Base-by-base conservation (phyloP, 1,140 invertebrate genomes). In the Drosophila sechellia region DNA sequence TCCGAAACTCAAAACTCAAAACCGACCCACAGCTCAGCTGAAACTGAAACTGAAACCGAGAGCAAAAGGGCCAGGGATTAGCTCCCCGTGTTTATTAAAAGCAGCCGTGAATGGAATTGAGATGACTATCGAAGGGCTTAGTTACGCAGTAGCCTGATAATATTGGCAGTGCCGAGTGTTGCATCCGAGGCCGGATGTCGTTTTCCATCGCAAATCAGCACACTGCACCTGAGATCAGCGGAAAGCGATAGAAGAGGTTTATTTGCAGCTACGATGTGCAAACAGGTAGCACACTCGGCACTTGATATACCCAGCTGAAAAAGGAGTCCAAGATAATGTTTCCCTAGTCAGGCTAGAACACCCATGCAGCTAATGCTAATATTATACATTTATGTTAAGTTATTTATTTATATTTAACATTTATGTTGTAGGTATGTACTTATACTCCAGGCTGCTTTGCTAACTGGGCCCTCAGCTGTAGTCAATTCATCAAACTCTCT, bases 81-180 rank as follows among this genome's bases (percentile, higher is more conserved):
- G 57, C 12, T 11, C 60, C 35, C 48, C 45, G 52, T 72, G 58
- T 65, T 56, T 79, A 76, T 76, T 57, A 56, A 50, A 39, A 63
- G 72, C 60, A 66, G 12, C 40, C 45, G 49, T 17, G 49, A 74
- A 58, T 53, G 57, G n/a, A 43, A 34, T 37, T 17, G 13, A 35
- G 46, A 68, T 68, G 35, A 11, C 31, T 65, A 68, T 68, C 64
- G n/a, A 17, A 17, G 45, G 59, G 58, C 43, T 66, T 43, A 34
- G 45, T 22, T 27, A 20, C n/a, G 34, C n/a, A 45, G 40, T 27
- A 37, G 15, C 43, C 54, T 40, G 42, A 56, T 20, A 20, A 45
- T 31, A 31, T 25, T 27, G 45, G 27, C 27, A 58, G 43, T 20
- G 6, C 10, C 10, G 25, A 35, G 49, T 52, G 31, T 35, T 43